Conservation (phyloP, 2,797 vertebrate genomes). For the Rhinella marina region DNA sequence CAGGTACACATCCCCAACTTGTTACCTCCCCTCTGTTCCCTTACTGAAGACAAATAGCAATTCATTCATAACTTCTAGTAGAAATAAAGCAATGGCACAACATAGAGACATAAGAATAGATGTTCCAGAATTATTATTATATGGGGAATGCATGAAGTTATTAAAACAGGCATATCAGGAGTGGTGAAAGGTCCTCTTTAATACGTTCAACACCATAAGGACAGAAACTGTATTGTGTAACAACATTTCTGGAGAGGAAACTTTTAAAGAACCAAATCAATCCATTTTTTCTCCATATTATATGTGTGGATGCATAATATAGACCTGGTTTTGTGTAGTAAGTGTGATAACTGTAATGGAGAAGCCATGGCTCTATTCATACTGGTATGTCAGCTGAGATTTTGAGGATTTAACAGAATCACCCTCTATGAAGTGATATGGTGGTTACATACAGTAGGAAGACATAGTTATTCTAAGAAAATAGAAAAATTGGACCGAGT, state of each 20-base stretch:
- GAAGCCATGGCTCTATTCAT: background rate
- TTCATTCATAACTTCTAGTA: no score
- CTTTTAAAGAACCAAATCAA: background rate
- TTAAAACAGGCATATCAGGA: no score
- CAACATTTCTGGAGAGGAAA: background rate
- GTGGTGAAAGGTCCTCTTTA: no score
- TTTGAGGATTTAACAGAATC: background rate
- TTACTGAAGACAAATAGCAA: no score
- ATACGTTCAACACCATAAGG: background rate
- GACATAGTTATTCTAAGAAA: background rate
- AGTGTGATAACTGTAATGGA: background rate
- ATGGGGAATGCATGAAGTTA: no score
- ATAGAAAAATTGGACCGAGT: no score
- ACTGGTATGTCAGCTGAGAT: slow-evolving; percentile 35
- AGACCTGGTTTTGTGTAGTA: background rate
- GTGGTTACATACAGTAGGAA: slow-evolving; percentile 1
- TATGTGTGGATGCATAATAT: background rate
- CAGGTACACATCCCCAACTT: no score
- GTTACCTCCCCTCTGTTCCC: no score
- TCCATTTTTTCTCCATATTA: background rate
- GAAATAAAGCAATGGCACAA: no score
- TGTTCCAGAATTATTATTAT: no score
- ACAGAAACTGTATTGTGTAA: slow-evolving; percentile 9
- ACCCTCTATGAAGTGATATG: background rate
- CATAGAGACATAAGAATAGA: no score